phyloP scores from a whole-genome alignment of 2,797 vertebrate genomes.

The Tokudaia muenninki region DNA sequence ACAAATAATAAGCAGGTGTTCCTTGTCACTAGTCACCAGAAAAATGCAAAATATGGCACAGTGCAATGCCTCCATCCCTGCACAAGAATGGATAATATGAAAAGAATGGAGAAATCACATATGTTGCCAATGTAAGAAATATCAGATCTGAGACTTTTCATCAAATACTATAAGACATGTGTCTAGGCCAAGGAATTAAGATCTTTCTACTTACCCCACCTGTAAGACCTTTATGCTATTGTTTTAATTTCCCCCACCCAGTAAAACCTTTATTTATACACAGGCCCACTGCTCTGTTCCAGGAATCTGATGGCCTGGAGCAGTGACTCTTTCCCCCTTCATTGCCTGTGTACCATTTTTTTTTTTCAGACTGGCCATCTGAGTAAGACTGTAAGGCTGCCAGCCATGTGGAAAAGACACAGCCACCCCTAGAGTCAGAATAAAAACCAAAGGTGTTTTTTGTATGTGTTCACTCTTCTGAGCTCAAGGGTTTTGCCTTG shows the following conservation, averaged over 20 bases:
- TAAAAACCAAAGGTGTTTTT: not conserved
- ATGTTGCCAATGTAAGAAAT: not conserved
- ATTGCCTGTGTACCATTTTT: not conserved
- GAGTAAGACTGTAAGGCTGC: not conserved
- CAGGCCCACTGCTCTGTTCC: not conserved
- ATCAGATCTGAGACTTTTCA: not conserved
- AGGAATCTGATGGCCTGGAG: not conserved
- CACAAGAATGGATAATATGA: not conserved
- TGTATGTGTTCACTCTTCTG: not conserved
- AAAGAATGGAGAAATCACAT: not conserved
- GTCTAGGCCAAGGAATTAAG: not conserved
- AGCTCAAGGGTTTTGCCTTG: not conserved
- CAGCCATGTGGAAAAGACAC: not conserved
- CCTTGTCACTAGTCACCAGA: not conserved
- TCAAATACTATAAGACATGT: not conserved
- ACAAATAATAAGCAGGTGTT: not conserved
- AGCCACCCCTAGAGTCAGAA: not conserved
- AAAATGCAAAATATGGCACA: constrained; percentile 32
- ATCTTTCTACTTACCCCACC: not conserved
- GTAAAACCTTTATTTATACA: not conserved
- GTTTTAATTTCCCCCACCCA: not conserved
- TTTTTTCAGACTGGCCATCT: not conserved
- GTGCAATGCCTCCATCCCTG: not conserved
- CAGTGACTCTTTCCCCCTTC: too few species aligned
- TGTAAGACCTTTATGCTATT: not conserved